Evolutionary conservation across 2,888 invertebrate species (phyloP).

Genomic region (Lasioglossum calceatum): DNA sequence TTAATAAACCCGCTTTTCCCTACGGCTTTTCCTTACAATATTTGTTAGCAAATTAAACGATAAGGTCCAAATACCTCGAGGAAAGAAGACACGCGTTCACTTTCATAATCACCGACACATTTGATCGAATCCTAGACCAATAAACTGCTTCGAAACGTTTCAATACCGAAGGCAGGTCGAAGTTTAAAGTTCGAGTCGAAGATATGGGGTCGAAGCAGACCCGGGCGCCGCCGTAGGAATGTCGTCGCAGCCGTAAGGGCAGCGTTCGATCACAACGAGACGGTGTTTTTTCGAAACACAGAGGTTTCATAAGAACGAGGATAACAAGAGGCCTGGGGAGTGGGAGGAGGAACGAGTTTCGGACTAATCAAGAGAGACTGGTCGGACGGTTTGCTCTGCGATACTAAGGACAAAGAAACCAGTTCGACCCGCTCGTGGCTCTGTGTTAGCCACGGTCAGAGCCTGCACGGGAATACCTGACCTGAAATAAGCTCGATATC

Average conservation of each 20-base stretch:
- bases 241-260: background rate
- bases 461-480: slow-evolving; percentile 2
- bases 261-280: background rate
- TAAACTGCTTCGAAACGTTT: background rate
- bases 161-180: background rate
- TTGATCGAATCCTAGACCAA: too few species aligned
- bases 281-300: background rate
- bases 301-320: background rate
- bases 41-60: too few species aligned
- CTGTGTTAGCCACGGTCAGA: slow-evolving; percentile 4
- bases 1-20: too few species aligned
- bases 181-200: background rate
- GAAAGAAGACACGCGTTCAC: too few species aligned
- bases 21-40: too few species aligned
- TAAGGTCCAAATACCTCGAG: too few species aligned
- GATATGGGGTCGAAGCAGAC: background rate
- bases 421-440: background rate
- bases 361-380: slow-evolving; percentile 12
- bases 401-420: slow-evolving; percentile 14
- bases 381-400: background rate
- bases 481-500: slow-evolving; percentile 25
- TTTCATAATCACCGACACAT: too few species aligned
- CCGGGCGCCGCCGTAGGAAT: background rate
- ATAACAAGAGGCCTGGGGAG: background rate
- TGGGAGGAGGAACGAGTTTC: background rate